A percentile compares a stretch with the other conserved stretches of the same genome.
phyloP scores from a whole-genome alignment of 64 coral and sea anemone species.

The Catalaphyllia jardinei region DNA sequence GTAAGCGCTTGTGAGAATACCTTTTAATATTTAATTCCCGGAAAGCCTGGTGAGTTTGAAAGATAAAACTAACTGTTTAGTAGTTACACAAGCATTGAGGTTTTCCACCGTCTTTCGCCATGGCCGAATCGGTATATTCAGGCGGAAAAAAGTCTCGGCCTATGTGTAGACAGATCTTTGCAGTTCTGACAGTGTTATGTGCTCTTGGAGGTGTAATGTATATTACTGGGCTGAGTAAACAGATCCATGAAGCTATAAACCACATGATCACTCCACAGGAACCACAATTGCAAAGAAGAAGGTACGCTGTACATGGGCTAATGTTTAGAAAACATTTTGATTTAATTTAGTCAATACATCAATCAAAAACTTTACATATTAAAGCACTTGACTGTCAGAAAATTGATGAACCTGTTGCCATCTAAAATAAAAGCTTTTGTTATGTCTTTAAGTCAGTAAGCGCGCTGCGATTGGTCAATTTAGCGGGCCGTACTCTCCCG shows the following conservation, averaged over 20 bases:
- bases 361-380: background rate
- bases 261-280: background rate
- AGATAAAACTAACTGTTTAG: background rate
- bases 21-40: slow-evolving; percentile 12
- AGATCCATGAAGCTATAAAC: background rate
- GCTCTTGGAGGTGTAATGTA: slow-evolving; percentile 9
- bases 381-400: background rate
- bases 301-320: background rate
- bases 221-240: slow-evolving; percentile 5
- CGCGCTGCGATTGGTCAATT: no score
- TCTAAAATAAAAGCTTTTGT: no score
- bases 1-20: background rate
- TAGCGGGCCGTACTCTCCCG: no score
- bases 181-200: background rate
- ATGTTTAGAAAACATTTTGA: background rate
- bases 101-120: background rate
- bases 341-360: no score
- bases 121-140: background rate
- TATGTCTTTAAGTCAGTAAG: no score
- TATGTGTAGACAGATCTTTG: background rate
- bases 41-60: background rate
- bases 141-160: background rate
- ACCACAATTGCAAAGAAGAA: background rate
- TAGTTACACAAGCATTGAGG: background rate
- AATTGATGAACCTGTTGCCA: background rate